Evolutionary conservation across 2,113 vertebrate species (phyloP).

Genomic region (Melanerpes formicivorus): DNA sequence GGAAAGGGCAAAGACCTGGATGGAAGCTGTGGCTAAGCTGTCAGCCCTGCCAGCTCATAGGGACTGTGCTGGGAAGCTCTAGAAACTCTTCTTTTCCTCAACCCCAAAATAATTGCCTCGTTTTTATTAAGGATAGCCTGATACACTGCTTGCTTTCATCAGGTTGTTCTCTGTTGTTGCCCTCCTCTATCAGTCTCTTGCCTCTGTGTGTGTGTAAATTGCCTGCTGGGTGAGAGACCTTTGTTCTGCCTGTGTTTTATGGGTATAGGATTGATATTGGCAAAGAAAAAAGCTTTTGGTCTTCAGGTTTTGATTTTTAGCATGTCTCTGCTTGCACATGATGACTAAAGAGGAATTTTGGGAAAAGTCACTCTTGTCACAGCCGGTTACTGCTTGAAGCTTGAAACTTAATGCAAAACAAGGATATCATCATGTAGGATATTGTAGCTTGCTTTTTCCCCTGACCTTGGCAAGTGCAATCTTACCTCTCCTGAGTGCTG

Average conservation of each 20-base stretch:
- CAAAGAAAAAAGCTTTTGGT: neutral
- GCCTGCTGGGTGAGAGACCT: neutral
- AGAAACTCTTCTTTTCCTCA: neutral
- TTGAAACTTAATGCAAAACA: neutral
- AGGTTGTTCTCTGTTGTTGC: neutral
- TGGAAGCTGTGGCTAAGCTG: neutral
- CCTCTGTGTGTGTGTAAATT: neutral
- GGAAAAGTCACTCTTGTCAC: constrained; percentile 25
- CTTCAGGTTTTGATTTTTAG: constrained; percentile 9
- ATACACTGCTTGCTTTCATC: neutral
- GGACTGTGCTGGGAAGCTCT: neutral
- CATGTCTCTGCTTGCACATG: neutral
- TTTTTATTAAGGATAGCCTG: neutral
- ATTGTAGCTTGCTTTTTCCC: neutral
- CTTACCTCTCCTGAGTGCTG: neutral
- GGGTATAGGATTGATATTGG: neutral
- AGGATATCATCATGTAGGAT: neutral
- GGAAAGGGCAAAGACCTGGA: neutral
- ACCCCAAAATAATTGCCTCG: neutral
- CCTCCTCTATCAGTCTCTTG: neutral
- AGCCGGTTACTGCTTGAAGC: constrained; percentile 3
- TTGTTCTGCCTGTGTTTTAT: neutral
- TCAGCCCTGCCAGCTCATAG: neutral
- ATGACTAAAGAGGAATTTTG: constrained; percentile 57
- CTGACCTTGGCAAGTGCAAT: neutral